phyloP scores from a whole-genome alignment of 1,140 invertebrate genomes.

The Brachystomella parvula region DNA sequence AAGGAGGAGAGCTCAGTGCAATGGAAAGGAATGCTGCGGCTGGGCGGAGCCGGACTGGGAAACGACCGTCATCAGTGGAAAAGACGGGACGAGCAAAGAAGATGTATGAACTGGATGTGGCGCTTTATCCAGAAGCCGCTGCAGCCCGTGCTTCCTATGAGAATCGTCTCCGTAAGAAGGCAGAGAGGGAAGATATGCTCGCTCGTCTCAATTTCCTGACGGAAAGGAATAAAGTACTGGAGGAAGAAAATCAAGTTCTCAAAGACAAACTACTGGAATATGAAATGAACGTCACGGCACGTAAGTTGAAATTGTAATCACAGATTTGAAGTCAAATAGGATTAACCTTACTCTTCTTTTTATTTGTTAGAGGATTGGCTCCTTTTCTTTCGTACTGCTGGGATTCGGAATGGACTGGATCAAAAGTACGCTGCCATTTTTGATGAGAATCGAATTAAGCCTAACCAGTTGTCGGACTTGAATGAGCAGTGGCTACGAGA shows the following conservation, averaged over 20 bases:
- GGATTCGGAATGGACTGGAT: conserved; percentile 61
- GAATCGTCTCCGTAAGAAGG: background rate
- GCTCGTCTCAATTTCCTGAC: background rate
- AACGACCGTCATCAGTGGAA: too few relatives aligned
- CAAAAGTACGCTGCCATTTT: conserved; percentile 72
- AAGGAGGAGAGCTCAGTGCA: background rate
- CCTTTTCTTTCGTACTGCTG: conserved; percentile 68
- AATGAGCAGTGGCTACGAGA: conserved; percentile 72
- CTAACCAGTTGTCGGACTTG: conserved; percentile 69
- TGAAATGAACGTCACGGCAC: background rate
- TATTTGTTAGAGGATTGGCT: conserved; percentile 49
- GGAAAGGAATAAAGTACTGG: background rate
- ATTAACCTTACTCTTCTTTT: background rate
- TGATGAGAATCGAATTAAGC: conserved; percentile 68
- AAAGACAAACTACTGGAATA: background rate
- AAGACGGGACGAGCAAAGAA: background rate
- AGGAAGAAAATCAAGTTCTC: background rate
- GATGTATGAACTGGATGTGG: conserved; percentile 2
- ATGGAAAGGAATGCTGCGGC: background rate
- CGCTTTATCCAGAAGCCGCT: background rate
- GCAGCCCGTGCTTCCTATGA: conserved; percentile 2
- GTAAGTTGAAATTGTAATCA: background rate
- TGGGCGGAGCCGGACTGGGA: too few relatives aligned
- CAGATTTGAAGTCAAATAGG: background rate
- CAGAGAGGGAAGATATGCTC: background rate